Base-by-base conservation (phyloP, 2,888 invertebrate species). In the Dicyrtoma fusca region DNA sequence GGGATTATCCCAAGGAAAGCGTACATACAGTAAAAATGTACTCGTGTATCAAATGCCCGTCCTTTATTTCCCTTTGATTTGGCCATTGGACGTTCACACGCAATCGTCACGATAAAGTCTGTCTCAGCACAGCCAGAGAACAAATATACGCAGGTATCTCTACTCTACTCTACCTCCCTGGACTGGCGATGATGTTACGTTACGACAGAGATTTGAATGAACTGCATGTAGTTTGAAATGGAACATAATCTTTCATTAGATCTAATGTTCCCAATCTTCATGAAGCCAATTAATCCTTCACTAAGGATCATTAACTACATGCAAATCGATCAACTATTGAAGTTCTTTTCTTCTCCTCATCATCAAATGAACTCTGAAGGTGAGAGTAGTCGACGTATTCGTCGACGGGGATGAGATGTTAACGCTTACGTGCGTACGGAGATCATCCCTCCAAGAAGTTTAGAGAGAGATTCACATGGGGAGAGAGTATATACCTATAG, bases 231-330 rank as follows among this genome's bases (percentile, higher is more conserved):
- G 34, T 34, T 8, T 34, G 34, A 5, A 34, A 34, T 34, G 23
- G 57, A 57, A 57, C 25, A 26, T 57, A 26, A 57, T 57, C 57
- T 57, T 57, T 57, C 25, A 57, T 26, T 57, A 14, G 25, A 10
- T 57, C 57, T 25, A 23, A 57, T 25, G 57, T 26, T 57, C 14
- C 57, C 51, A 65, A 65, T 65, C 45, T 47, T 53, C 65, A 65
- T 53, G 65, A 51, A 65, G 51, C 65, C 65, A 65, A 65, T 65
- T 65, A 65, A 65, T 65, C 65, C 65, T 51, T 65, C 65, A 51
- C 51, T 65, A 53, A 53, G 47, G 53, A 49, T 65, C 51, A 65
- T 65, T 65, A 65, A 51, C 65, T 65, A 65, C 65, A 65, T 65
- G 65, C 65, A 47, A 65, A 65, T 65, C 65, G 65, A 65, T 65